Evolutionary conservation across 2,888 invertebrate species (phyloP), one percentile per base, ranked within the genome.

Genomic region (Cheilosia soror): DNA sequence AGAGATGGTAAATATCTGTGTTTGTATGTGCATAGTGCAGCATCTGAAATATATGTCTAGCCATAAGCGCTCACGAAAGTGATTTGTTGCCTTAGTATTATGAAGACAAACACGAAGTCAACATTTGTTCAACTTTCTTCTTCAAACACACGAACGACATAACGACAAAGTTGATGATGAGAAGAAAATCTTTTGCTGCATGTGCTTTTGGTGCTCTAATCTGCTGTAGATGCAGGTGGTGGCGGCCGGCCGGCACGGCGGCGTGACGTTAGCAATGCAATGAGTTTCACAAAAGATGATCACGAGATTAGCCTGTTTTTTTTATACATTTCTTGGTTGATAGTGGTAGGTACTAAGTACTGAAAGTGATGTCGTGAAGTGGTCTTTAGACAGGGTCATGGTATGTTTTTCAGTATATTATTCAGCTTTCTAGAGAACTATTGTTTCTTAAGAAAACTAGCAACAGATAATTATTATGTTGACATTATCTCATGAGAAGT

Each of bases 81-180:
- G 62, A 76, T 75, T 81, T 76, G 62, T 69, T 69, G 80, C 60
- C 44, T 62, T 42, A 27, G 53, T 60, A 76, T 57, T 62, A 69
- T 49, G 53, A 63, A 42, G 55, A 69, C 68, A 63, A 69, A 68
- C 68, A 75, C 75, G 55, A 60, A 62, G 68, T 68, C 62, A 63
- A 75, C 77, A 78, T 78, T 77, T 77, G 44, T 55, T 53, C 55
- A 78, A 78, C 81, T 81, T 81, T 81, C 81, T 75, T 81, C 68
- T 57, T 27, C 40, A 72, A 44, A 40, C 15, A 69, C 66, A 53
- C 5, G 33, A 27, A 27, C 37, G 37, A 55, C 33, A 49, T 6
- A 20, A 53, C 33, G 69, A 63, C 47, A 15, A 33, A 15, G 63
- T 58, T 37, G 73, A 66, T 57, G 65, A 49, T 37, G 51, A 33